These are phyloP conservation scores for Haemorhous mexicanus DNA, from an alignment of 2,113 vertebrate species.

Conservation along the genomic window DNA sequence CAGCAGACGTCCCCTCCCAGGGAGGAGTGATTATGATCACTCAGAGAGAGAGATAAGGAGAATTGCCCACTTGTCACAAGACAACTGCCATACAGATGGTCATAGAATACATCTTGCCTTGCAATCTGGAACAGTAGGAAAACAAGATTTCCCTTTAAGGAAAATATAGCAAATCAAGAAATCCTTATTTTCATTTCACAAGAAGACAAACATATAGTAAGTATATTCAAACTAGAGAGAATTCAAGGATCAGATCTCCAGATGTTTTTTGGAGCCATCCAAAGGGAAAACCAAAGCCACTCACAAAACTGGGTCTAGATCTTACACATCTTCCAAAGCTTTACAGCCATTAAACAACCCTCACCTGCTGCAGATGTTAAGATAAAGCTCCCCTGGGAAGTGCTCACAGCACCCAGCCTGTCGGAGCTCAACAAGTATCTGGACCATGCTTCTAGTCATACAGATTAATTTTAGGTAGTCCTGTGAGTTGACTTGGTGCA, in stretches of 20 bases:
- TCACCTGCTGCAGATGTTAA: neutral
- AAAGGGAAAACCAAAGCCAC: neutral
- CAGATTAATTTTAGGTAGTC: neutral
- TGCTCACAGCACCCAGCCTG: neutral
- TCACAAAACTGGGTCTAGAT: neutral
- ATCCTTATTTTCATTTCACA: neutral
- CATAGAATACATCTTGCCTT: too few relatives aligned
- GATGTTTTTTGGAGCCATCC: neutral
- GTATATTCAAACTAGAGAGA: neutral
- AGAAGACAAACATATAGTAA: neutral
- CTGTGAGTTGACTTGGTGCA: neutral
- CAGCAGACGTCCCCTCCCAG: too few relatives aligned
- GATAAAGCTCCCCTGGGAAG: neutral
- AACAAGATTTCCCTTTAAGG: neutral
- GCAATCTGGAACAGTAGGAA: neutral
- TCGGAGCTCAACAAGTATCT: neutral
- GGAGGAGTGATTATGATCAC: too few relatives aligned
- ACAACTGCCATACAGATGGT: too few relatives aligned
- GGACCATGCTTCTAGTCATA: neutral
- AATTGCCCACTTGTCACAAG: too few relatives aligned
- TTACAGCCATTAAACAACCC: neutral
- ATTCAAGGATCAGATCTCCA: neutral
- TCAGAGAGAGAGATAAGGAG: too few relatives aligned
- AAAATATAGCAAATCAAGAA: neutral
- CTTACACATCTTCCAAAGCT: neutral